A percentile compares a stretch with the other conserved stretches of the same genome.
Conservation (phyloP, 2,888 invertebrate genomes). For the Seira ritae region DNA sequence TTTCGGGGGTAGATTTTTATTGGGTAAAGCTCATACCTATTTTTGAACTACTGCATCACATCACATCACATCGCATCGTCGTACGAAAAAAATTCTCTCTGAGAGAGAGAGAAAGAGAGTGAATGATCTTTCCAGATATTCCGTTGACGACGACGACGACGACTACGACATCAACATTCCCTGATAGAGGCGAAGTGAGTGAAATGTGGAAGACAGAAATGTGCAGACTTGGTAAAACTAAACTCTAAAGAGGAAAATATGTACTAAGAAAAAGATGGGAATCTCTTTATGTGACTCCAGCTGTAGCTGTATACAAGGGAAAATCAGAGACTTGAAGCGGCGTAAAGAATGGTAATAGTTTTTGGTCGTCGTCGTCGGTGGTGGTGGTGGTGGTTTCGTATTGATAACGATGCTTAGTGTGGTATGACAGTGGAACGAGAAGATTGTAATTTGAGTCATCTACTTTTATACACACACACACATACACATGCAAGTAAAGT, state of each 20-base stretch:
- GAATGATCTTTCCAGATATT: background rate
- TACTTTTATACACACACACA: too few relatives aligned
- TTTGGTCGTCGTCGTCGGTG: background rate
- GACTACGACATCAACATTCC: background rate
- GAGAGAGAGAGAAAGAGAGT: too few relatives aligned
- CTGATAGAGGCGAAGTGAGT: constrained; percentile 34
- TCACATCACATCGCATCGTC: too few relatives aligned
- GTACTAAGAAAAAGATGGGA: constrained; percentile 35
- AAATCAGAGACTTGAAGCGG: background rate
- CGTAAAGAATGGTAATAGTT: background rate
- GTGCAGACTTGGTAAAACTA: constrained; percentile 39
- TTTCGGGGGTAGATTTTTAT: constrained; percentile 35
- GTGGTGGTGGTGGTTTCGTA: background rate
- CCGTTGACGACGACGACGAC: too few relatives aligned
- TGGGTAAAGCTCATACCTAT: constrained; percentile 20
- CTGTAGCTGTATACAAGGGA: background rate
- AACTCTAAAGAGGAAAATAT: background rate
- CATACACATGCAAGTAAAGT: too few relatives aligned
- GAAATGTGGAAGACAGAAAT: constrained; percentile 53
- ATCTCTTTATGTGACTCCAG: constrained; percentile 27
- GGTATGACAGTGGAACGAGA: constrained; percentile 36
- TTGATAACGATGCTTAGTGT: constrained; percentile 31
- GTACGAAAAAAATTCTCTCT: background rate
- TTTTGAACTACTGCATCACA: too few relatives aligned
- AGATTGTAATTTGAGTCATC: constrained; percentile 56